A percentile compares a stretch with the other conserved stretches of the same genome.
These are phyloP conservation scores for Cordilura impudica DNA, from an alignment of 2,888 invertebrate genomes.

Conservation along the genomic window DNA sequence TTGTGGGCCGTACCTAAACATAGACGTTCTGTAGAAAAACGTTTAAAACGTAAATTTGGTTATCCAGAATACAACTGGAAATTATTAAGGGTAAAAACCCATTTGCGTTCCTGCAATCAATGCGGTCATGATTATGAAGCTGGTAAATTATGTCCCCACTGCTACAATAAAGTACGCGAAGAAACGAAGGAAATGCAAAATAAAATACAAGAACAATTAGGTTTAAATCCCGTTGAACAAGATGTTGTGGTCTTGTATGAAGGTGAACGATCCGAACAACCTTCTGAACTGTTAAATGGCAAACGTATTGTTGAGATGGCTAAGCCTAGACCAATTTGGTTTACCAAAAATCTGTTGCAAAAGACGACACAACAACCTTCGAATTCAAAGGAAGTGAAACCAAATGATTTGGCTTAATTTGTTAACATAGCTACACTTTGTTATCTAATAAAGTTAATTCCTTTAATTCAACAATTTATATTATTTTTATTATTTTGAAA, in stretches of 20 bases:
- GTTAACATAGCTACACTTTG: background rate
- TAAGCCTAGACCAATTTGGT: constrained; percentile 92
- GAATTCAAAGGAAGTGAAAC: constrained; percentile 85
- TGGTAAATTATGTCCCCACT: constrained; percentile 88
- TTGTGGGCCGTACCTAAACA: constrained; percentile 89
- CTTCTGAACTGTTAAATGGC: constrained; percentile 82
- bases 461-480: constrained; percentile 46
- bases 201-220: constrained; percentile 84
- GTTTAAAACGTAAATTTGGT: constrained; percentile 86
- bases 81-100: constrained; percentile 84
- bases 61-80: constrained; percentile 83
- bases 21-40: constrained; percentile 86
- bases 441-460: background rate
- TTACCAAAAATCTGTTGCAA: constrained; percentile 89
- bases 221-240: constrained; percentile 86
- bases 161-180: constrained; percentile 88
- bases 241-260: constrained; percentile 92
- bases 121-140: constrained; percentile 92
- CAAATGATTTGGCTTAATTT: constrained; percentile 83
- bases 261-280: constrained; percentile 84
- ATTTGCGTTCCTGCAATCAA: constrained; percentile 86
- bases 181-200: constrained; percentile 91
- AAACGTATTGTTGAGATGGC: constrained; percentile 92
- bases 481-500: constrained; percentile 67
- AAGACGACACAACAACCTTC: constrained; percentile 86